phyloP scores from a whole-genome alignment of 37 sponge, comb jelly and placozoan species.

The Eunapius fragilis region DNA sequence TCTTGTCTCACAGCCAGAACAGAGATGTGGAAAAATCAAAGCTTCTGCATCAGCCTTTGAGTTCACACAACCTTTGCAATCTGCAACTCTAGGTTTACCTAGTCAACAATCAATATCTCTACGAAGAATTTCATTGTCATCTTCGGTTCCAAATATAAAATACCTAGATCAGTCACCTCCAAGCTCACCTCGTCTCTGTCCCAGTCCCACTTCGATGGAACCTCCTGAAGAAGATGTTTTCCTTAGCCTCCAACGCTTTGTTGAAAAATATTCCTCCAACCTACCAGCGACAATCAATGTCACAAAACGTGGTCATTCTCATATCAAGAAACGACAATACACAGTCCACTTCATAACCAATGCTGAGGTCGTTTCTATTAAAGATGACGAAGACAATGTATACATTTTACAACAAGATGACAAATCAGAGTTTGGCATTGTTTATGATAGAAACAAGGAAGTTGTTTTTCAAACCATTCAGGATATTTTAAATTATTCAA shows the following conservation, averaged over 20 bases:
- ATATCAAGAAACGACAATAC: background rate
- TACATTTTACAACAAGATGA: background rate
- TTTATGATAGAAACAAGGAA: background rate
- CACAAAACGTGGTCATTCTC: background rate
- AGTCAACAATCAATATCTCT: background rate
- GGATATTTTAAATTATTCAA: constrained; percentile 6
- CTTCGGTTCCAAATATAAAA: background rate
- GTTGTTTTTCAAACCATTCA: background rate
- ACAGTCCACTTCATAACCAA: background rate
- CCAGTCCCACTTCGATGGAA: background rate
- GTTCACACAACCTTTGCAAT: background rate
- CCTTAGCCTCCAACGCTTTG: background rate
- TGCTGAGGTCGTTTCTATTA: background rate
- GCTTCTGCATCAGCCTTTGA: background rate
- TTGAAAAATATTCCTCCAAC: background rate
- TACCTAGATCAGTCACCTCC: background rate
- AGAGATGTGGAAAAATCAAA: background rate
- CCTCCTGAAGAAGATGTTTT: background rate
- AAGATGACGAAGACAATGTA: background rate
- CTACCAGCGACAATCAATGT: background rate
- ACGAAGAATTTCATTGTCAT: background rate
- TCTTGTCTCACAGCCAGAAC: background rate
- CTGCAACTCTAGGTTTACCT: too few relatives aligned
- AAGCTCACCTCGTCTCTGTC: background rate
- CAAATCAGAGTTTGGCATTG: background rate